Evolutionary conservation across 2,113 vertebrate species (phyloP), one percentile per base, ranked within the genome.

Genomic region (Stegastes partitus): DNA sequence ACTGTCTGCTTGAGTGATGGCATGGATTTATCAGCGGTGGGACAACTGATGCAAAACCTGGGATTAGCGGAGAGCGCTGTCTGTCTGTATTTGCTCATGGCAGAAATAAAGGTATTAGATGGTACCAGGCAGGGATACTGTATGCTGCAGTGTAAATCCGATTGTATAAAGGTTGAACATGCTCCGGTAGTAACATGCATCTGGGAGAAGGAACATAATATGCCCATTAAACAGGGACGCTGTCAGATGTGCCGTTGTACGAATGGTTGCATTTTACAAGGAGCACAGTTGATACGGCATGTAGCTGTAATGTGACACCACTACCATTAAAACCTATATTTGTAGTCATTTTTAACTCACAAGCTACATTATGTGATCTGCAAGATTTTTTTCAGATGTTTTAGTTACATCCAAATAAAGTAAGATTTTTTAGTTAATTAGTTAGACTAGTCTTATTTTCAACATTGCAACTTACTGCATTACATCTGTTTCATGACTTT

Each of bases 1-100:
- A 16, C 34, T 62, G 81, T 78, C 77, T 69, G 57, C 18, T 21
- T 85, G 71, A 84, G 21, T 44, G 79, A 84, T 78, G 71, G 66
- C 44, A 53, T 31, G 11, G 51, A 65, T 87, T 83, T 82, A 83
- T 82, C 68, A 55, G 67, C 6, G n/a, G 28, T 37, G 7, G 25
- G 39, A 26, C 7, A 31, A 72, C 57, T 57, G 64, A 74, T 2
- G 18, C 11, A 59, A 67, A 81, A 66, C 34, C 57, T 34, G 28
- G 23, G 42, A 44, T 66, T 55, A 3, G 31, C 39, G 11, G 1
- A 57, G 39, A 67, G 34, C 68, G 75, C 15, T 49, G 21, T 65
- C 23, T 31, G 42, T 70, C 56, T 59, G 44, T 44, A 44, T 70
- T 79, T 64, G 54, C 23, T 57, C 18, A 3, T 45, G 75, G 69